A percentile compares a stretch with the other conserved stretches of the same genome.
These are phyloP conservation scores for Oscheius sp. DNA, from an alignment of 1,140 invertebrate species.

Conservation along the genomic window DNA sequence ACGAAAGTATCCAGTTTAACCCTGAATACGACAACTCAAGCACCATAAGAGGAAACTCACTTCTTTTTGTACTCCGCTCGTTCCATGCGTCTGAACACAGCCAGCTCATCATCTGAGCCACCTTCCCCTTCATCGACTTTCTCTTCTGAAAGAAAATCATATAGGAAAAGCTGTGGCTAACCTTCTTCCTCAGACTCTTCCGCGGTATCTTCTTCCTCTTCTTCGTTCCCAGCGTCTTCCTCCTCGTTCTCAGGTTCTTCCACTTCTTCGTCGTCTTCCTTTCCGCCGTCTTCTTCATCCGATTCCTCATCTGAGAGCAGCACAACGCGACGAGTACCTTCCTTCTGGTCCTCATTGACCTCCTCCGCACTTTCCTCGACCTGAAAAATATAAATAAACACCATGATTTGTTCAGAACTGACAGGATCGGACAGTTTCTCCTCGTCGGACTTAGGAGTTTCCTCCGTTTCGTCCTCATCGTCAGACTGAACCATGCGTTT, in stretches of 20 bases:
- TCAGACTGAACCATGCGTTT: background rate
- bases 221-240: constrained; percentile 2
- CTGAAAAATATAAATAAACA: too few species aligned
- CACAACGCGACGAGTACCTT: background rate
- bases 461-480: background rate
- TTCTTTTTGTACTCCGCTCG: constrained; percentile 30
- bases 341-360: background rate
- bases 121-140: constrained; percentile 16
- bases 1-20: constrained; percentile 26
- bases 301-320: constrained; percentile 6
- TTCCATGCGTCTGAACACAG: constrained; percentile 20
- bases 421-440: background rate
- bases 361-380: background rate
- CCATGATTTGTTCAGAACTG: background rate
- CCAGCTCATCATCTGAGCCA: constrained; percentile 37
- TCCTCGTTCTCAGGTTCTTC: background rate
- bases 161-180: background rate
- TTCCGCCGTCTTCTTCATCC: background rate
- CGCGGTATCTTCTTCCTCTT: constrained; percentile 14
- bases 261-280: constrained; percentile 16
- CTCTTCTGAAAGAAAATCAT: background rate
- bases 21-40: background rate
- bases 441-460: background rate
- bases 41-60: background rate
- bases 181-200: constrained; percentile 13